Evolutionary conservation across 2,797 vertebrate genomes (phyloP), one percentile per base, ranked within the genome.

Genomic region (Simalia tracyae): DNA sequence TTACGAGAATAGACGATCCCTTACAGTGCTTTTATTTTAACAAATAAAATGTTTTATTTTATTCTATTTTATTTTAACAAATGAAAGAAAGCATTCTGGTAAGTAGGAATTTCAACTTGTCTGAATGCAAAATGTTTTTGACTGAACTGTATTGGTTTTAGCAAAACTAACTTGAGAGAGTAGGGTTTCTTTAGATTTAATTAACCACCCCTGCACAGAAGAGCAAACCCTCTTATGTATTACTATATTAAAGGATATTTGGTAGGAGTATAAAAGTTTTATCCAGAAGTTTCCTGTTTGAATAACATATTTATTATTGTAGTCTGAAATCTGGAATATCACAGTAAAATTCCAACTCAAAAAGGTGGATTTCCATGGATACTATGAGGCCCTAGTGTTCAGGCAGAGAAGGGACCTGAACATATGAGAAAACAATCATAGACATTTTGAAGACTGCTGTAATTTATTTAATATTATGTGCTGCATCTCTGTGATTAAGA

Each of bases 201-300:
- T 19, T 42, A 81, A 42, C 8, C 72, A 42, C 6, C 31, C 42
- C 2, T 46, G 10, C n/a, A 36, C n/a, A 81, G 36, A 81, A 81
- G 72, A 17, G 24, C 36, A 81, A 46, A 31, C 8, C 36, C 36
- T 7, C 36, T 3, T 22, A 3, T 81, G 17, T 81, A 42, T 36
- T 6, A 42, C 72, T 46, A 12, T 46, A 81, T 17, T 24, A 42
- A 81, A 46, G 36, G 5, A 36, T 81, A 6, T 81, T 42, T 63
- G 26, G n/a, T 59, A 19, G 84, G 50, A 85, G n/a, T 85, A 10
- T 90, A 59, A n/a, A 0, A 88, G 61, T 86, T 2, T 1, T 15
- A 72, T 57, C 17, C 86, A 91, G 24, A 93, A 76, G 72, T 90
- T 92, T 94, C 87, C 42, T 76, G 14, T 94, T 60, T 93, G 84